phyloP scores from a whole-genome alignment of 2,797 vertebrate genomes.

The Arctocebus calabarensis region DNA sequence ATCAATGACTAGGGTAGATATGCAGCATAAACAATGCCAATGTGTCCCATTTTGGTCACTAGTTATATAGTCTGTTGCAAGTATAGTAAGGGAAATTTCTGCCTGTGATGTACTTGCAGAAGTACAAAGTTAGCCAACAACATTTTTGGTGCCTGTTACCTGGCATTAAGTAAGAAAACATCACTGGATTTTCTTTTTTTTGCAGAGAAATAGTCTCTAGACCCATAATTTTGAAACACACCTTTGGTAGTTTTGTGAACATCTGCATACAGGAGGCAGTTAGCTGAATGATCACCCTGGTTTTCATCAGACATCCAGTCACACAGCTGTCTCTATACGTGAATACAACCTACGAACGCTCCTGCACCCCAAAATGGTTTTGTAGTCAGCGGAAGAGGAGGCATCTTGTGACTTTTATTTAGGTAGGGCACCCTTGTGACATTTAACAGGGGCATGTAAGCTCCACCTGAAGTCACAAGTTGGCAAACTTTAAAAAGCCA shows the following conservation, averaged over 20 bases:
- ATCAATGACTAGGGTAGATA: not conserved
- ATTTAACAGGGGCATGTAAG: not conserved
- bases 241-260: not conserved
- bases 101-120: not conserved
- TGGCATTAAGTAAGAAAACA: not conserved
- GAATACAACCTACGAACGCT: not conserved
- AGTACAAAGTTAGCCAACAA: not conserved
- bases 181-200: not conserved
- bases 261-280: not conserved
- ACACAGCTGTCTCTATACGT: not conserved
- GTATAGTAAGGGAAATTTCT: not conserved
- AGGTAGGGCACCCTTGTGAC: not conserved
- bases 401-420: not conserved
- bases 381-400: not conserved
- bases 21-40: not conserved
- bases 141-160: not conserved
- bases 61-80: not conserved
- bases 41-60: not conserved
- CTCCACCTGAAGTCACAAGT: not conserved
- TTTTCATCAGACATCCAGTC: not conserved
- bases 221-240: conserved; percentile 13
- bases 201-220: not conserved
- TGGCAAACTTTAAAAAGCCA: conserved; percentile 22
- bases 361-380: not conserved
- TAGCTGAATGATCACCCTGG: not conserved